These are phyloP conservation scores for Drosophila funebris DNA, from an alignment of 1,140 invertebrate species.

Conservation along the genomic window DNA sequence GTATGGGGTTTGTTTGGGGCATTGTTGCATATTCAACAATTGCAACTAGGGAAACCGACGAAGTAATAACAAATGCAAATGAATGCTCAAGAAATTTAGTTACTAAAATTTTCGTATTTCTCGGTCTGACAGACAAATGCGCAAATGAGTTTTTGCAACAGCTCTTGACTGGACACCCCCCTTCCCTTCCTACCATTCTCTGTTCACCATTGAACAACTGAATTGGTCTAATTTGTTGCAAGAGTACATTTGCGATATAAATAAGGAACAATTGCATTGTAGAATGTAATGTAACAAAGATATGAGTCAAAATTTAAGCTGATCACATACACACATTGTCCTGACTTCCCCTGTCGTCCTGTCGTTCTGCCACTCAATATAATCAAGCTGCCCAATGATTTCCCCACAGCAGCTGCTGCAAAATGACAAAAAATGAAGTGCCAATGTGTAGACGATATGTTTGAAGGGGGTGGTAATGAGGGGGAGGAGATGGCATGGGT, in stretches of 20 bases:
- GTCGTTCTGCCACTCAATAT: slow-evolving; percentile 60
- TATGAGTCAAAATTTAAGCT: slow-evolving; percentile 46
- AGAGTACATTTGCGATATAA: slow-evolving; percentile 16
- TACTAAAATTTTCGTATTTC: slow-evolving; percentile 60
- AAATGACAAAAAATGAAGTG: slow-evolving; percentile 66
- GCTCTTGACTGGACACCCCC: background rate
- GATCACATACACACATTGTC: slow-evolving; percentile 38
- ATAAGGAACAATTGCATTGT: slow-evolving; percentile 41
- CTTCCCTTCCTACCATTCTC: background rate
- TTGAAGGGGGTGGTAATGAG: background rate
- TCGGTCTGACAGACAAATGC: slow-evolving; percentile 49
- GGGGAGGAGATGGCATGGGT: background rate
- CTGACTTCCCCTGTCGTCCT: background rate
- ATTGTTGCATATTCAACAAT: slow-evolving; percentile 74
- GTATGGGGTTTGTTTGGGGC: background rate
- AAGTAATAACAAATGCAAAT: slow-evolving; percentile 82
- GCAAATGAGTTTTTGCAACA: slow-evolving; percentile 59
- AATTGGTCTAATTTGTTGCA: slow-evolving; percentile 76
- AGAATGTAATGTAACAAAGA: slow-evolving; percentile 32
- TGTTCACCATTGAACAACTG: slow-evolving; percentile 39
- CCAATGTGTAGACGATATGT: slow-evolving; percentile 45
- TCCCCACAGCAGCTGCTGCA: background rate
- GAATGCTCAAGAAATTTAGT: slow-evolving; percentile 75
- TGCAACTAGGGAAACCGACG: slow-evolving; percentile 67
- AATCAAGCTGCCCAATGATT: slow-evolving; percentile 63